Base-by-base conservation (phyloP, 2,888 invertebrate species). In the Rambutsinella grinnellia region DNA sequence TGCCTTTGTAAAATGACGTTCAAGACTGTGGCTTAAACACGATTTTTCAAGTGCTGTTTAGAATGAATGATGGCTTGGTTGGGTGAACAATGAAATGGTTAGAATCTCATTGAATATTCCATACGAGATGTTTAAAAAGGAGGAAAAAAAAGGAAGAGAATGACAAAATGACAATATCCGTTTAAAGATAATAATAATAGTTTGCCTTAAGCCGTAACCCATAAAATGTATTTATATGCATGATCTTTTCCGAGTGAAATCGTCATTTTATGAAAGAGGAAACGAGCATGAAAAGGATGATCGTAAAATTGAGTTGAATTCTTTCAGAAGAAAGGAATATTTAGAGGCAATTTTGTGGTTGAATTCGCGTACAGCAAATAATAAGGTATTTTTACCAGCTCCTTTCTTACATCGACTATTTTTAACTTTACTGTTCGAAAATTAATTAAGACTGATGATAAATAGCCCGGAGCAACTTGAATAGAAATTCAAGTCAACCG, bases 21-120 rank as follows among this genome's bases (percentile, higher is more conserved):
- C n/a, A n/a, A n/a, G n/a, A n/a, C n/a, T n/a, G n/a, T n/a, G n/a
- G n/a, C n/a, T n/a, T n/a, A n/a, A n/a, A n/a, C n/a, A n/a, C n/a
- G n/a, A n/a, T n/a, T n/a, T n/a, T n/a, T n/a, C n/a, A n/a, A n/a
- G n/a, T n/a, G n/a, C n/a, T n/a, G n/a, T n/a, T n/a, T n/a, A n/a
- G n/a, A n/a, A n/a, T n/a, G n/a, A n/a, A 36, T 36, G 36, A 36
- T 13, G 36, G 36, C n/a, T 36, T 36, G 36, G 36, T 36, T 36
- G 36, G 13, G 36, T 13, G 36, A 36, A 13, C 36, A 13, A 5
- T 36, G 6, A 36, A 36, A 36, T 36, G 36, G 36, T 62, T 61
- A 71, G 13, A 44, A 57, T 17, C 49, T 72, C 72, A 72, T 72
- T 72, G 57, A 57, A 72, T 65, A 72, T 72, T 72, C 72, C 17